Evolutionary conservation across 2,113 vertebrate genomes (phyloP).

Genomic region (Cottus gobio): DNA sequence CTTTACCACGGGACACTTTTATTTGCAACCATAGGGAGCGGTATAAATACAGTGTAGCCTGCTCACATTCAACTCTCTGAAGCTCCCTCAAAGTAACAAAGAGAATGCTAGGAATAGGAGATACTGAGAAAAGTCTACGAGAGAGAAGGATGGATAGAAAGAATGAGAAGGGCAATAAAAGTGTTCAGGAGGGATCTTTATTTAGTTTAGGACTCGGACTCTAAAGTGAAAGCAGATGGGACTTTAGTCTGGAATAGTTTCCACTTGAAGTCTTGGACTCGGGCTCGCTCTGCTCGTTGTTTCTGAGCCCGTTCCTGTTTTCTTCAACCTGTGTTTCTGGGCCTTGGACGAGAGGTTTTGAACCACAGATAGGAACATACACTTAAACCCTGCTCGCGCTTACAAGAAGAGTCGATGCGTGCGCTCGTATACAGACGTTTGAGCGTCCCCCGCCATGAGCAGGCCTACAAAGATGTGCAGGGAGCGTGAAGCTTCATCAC

Average conservation of each 20-base stretch:
- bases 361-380: conserved; percentile 36
- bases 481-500: conserved; percentile 10
- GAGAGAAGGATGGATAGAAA: conserved; percentile 63
- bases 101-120: conserved; percentile 28
- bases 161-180: conserved; percentile 77
- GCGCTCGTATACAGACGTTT: conserved; percentile 12
- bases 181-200: conserved; percentile 82
- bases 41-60: conserved; percentile 22
- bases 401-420: not conserved
- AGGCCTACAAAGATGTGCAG: conserved; percentile 34
- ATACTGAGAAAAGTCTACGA: conserved; percentile 34
- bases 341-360: conserved; percentile 50
- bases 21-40: conserved; percentile 49
- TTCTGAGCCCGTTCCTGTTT: conserved; percentile 70
- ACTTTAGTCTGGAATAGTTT: conserved; percentile 81
- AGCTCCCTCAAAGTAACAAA: conserved; percentile 56
- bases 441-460: conserved; percentile 7
- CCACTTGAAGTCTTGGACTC: conserved; percentile 82
- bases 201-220: conserved; percentile 82
- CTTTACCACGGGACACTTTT: conserved; percentile 57
- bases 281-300: conserved; percentile 67
- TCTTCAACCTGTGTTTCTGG: conserved; percentile 64
- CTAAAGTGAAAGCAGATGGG: conserved; percentile 86
- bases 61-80: conserved; percentile 44
- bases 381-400: conserved; percentile 20